Conservation (phyloP, 2,888 invertebrate genomes). For the Diplolepis rosae region DNA sequence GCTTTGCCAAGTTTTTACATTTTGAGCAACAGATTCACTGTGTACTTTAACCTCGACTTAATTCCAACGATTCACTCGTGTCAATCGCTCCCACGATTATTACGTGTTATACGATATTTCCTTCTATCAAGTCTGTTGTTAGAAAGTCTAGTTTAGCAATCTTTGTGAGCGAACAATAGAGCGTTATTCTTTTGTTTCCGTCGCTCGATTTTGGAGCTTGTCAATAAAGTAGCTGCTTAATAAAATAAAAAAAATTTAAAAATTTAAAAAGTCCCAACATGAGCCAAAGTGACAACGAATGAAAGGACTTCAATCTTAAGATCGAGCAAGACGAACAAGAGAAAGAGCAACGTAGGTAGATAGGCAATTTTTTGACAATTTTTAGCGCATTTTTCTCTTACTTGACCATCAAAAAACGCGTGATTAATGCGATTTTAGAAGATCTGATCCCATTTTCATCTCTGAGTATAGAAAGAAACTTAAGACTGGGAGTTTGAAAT, state of each 20-base stretch:
- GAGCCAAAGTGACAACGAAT: slow-evolving; percentile 22
- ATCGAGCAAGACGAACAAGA: slow-evolving; percentile 42
- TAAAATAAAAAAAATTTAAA: slow-evolving; percentile 4
- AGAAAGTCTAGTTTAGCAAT: slow-evolving; percentile 55
- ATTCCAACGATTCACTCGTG: slow-evolving; percentile 50
- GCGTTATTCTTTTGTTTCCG: slow-evolving; percentile 26
- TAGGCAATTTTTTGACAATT: slow-evolving; percentile 66
- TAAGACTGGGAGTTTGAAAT: not conserved
- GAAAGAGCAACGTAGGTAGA: slow-evolving; percentile 61
- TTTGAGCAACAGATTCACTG: slow-evolving; percentile 12
- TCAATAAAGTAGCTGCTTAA: slow-evolving; percentile 7
- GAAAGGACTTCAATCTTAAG: slow-evolving; percentile 36
- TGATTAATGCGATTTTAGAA: slow-evolving; percentile 44
- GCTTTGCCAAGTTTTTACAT: slow-evolving; percentile 29
- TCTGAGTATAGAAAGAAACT: not conserved
- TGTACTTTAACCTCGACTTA: slow-evolving; percentile 38
- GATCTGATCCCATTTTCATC: slow-evolving; percentile 21
- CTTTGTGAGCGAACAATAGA: slow-evolving; percentile 41
- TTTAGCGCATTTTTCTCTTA: slow-evolving; percentile 48
- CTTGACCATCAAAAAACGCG: slow-evolving; percentile 46
- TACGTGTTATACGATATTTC: slow-evolving; percentile 38
- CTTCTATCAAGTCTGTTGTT: slow-evolving; percentile 49
- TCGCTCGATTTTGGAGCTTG: slow-evolving; percentile 8
- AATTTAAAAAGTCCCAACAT: slow-evolving; percentile 32
- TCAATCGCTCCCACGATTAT: slow-evolving; percentile 49